phyloP scores from a whole-genome alignment of 2,113 vertebrate genomes.

The Pungitius pungitius region DNA sequence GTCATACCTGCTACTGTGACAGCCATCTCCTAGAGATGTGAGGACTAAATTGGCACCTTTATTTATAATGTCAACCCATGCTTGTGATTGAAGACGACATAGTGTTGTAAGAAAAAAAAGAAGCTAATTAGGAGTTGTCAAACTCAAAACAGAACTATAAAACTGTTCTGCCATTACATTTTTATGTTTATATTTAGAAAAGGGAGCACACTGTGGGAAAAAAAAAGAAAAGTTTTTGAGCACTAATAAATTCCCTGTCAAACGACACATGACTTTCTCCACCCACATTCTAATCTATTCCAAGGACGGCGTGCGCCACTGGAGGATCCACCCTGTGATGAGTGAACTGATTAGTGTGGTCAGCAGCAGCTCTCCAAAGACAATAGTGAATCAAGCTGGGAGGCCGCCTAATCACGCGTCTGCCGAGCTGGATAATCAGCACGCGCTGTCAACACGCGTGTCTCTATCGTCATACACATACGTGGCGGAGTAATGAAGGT shows the following conservation, averaged over 20 bases:
- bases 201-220: not conserved
- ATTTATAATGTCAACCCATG: slow-evolving; percentile 45
- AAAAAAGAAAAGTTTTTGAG: not conserved
- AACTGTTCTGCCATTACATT: not conserved
- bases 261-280: not conserved
- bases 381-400: slow-evolving; percentile 52
- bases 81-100: slow-evolving; percentile 40
- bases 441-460: slow-evolving; percentile 13
- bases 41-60: slow-evolving; percentile 32
- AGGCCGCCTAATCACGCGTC: slow-evolving; percentile 26
- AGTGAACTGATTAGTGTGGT: slow-evolving; percentile 39
- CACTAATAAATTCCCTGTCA: not conserved
- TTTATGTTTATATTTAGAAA: slow-evolving; percentile 8
- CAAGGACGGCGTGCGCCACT: not conserved
- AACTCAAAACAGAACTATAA: not conserved
- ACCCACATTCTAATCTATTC: not conserved
- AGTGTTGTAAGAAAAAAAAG: not conserved
- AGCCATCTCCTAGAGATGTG: slow-evolving; percentile 2
- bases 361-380: slow-evolving; percentile 37
- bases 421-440: slow-evolving; percentile 51
- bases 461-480: not conserved
- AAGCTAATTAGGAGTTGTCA: slow-evolving; percentile 9
- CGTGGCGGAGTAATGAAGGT: not conserved
- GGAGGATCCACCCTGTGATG: slow-evolving; percentile 14
- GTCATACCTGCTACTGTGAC: slow-evolving; percentile 37